Conservation (phyloP, 2,113 vertebrate species). For the Ia io region DNA sequence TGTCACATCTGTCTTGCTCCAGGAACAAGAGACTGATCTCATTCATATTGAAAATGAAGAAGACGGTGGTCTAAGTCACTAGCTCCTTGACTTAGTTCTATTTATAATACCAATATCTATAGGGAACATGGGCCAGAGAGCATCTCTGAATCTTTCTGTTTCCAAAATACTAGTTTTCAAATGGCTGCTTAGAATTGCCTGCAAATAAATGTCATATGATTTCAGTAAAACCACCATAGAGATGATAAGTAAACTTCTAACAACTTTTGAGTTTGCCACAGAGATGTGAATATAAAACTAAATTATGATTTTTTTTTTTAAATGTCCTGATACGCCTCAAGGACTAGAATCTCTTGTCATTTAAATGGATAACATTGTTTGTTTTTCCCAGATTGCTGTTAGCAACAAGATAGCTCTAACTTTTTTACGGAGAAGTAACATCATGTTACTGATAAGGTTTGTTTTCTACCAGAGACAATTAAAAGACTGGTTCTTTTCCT, state of each 20-base stretch:
- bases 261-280: conserved; percentile 26
- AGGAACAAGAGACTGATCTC: conserved; percentile 7
- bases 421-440: conserved; percentile 52
- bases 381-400: not conserved
- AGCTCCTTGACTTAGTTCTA: conserved; percentile 17
- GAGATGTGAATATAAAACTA: conserved; percentile 44
- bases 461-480: conserved; percentile 56
- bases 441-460: not conserved
- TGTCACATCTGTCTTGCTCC: not conserved
- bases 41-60: conserved; percentile 34
- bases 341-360: conserved; percentile 42
- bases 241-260: conserved; percentile 12
- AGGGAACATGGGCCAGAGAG: not conserved
- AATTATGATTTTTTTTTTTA: conserved; percentile 34
- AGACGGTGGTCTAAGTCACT: not conserved
- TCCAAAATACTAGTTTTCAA: conserved; percentile 44
- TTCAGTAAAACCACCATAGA: not conserved
- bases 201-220: not conserved
- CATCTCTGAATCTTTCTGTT: conserved; percentile 4
- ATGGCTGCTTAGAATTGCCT: conserved; percentile 53
- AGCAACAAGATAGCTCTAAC: conserved; percentile 1
- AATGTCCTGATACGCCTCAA: conserved; percentile 14
- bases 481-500: conserved; percentile 52
- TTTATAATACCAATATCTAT: not conserved
- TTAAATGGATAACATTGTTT: conserved; percentile 33